Evolutionary conservation across 2,888 invertebrate genomes (phyloP).

Genomic region (Troides helena): DNA sequence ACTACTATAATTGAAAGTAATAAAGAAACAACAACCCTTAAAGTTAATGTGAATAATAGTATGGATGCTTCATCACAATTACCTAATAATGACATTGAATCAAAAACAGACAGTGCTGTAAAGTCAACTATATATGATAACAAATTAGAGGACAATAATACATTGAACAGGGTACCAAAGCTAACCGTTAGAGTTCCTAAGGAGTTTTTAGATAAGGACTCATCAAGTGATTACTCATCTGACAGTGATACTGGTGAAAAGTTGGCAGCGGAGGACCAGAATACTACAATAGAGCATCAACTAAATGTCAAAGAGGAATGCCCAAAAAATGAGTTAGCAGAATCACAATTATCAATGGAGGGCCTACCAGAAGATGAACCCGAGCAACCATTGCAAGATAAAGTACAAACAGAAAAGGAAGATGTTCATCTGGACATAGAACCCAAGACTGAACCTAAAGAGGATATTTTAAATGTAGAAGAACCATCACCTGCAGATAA

Average conservation of each 20-base stretch:
- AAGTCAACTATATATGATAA: constrained; percentile 76
- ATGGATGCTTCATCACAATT: constrained; percentile 45
- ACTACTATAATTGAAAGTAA: constrained; percentile 69
- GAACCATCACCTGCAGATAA: constrained; percentile 72
- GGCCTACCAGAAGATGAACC: constrained; percentile 30
- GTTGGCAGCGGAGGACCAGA: constrained; percentile 79
- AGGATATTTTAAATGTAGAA: constrained; percentile 50
- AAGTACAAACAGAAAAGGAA: constrained; percentile 48
- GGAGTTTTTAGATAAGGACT: constrained; percentile 77
- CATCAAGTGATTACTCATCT: constrained; percentile 76
- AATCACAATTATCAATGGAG: constrained; percentile 33
- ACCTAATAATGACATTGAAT: constrained; percentile 47
- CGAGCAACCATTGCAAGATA: constrained; percentile 39
- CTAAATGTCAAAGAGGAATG: constrained; percentile 38
- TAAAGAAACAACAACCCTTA: constrained; percentile 58
- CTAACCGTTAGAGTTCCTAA: constrained; percentile 84
- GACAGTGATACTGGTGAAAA: constrained; percentile 83
- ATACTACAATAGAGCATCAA: constrained; percentile 42
- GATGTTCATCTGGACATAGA: constrained; percentile 50
- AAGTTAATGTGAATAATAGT: constrained; percentile 67
- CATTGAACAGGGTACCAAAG: constrained; percentile 83
- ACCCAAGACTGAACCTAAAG: constrained; percentile 55
- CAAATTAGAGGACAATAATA: constrained; percentile 66
- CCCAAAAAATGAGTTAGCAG: constrained; percentile 33
- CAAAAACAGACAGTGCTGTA: constrained; percentile 61